Percentiles rank a stretch among this genome's conserved stretches.
These are phyloP conservation scores for Phycodurus eques DNA, from an alignment of 2,113 vertebrate species.

Conservation along the genomic window DNA sequence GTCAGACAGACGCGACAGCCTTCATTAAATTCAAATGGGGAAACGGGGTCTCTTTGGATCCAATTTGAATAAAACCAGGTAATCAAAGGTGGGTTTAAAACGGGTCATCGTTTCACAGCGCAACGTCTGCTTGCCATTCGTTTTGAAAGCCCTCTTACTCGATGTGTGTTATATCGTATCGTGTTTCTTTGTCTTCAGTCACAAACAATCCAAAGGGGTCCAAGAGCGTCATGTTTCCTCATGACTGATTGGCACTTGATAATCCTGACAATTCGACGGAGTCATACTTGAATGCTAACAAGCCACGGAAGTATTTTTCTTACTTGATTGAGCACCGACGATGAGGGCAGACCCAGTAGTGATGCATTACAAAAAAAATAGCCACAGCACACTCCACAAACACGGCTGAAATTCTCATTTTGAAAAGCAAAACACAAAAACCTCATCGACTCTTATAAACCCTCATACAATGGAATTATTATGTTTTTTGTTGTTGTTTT, in stretches of 20 bases:
- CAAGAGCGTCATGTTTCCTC: not conserved
- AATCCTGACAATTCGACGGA: not conserved
- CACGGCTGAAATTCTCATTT: no score
- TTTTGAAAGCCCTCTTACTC: conserved; percentile 12
- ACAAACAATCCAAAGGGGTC: not conserved
- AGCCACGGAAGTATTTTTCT: no score
- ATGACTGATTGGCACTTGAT: not conserved
- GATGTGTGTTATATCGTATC: not conserved
- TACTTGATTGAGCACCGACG: no score
- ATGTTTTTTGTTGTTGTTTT: not conserved
- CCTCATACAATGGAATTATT: no score
- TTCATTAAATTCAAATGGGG: conserved; percentile 78
- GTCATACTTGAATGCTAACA: no score
- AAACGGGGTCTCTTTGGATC: conserved; percentile 72
- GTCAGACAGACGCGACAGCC: conserved; percentile 71
- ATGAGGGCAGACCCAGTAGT: not conserved
- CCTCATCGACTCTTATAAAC: no score
- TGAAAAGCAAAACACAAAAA: no score
- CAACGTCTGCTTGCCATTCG: conserved; percentile 54
- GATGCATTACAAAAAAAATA: not conserved
- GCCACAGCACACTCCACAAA: not conserved
- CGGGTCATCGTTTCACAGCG: conserved; percentile 69
- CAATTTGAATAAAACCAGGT: conserved; percentile 79
- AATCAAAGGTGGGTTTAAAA: conserved; percentile 76
- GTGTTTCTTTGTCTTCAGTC: conserved; percentile 33